phyloP scores from a whole-genome alignment of 2,113 vertebrate genomes.

The Pungitius pungitius region DNA sequence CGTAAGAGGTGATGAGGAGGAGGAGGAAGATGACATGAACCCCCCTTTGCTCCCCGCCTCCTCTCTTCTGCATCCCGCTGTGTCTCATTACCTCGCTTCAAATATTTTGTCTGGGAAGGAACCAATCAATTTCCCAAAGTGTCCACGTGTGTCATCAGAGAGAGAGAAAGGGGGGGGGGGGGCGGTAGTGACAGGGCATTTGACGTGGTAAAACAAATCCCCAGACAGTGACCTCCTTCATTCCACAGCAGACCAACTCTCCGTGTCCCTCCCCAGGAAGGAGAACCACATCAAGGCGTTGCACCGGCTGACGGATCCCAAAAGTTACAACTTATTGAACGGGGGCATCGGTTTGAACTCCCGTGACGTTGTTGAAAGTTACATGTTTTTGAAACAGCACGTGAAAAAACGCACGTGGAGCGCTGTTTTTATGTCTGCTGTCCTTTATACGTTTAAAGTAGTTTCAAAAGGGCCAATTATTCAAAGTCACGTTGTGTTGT shows the following conservation, averaged over 20 bases:
- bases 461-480: too few species aligned
- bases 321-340: neutral
- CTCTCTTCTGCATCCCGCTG: slow-evolving; percentile 49
- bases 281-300: neutral
- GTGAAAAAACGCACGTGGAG: too few species aligned
- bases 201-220: too few species aligned
- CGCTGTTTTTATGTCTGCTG: too few species aligned
- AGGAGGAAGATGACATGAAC: slow-evolving; percentile 50
- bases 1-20: slow-evolving; percentile 51
- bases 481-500: too few species aligned
- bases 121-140: slow-evolving; percentile 74
- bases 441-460: too few species aligned
- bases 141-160: slow-evolving; percentile 31
- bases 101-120: slow-evolving; percentile 82
- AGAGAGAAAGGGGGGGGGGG: too few species aligned
- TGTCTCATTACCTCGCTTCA: slow-evolving; percentile 68
- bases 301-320: neutral
- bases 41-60: slow-evolving; percentile 18
- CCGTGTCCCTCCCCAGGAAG: slow-evolving; percentile 6
- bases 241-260: slow-evolving; percentile 34
- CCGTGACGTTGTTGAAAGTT: too few species aligned
- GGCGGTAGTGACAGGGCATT: too few species aligned
- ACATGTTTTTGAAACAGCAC: too few species aligned
- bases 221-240: slow-evolving; percentile 55
- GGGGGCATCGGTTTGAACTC: too few species aligned